Conservation (phyloP, 1,140 invertebrate genomes). For the Prorops nasuta region DNA sequence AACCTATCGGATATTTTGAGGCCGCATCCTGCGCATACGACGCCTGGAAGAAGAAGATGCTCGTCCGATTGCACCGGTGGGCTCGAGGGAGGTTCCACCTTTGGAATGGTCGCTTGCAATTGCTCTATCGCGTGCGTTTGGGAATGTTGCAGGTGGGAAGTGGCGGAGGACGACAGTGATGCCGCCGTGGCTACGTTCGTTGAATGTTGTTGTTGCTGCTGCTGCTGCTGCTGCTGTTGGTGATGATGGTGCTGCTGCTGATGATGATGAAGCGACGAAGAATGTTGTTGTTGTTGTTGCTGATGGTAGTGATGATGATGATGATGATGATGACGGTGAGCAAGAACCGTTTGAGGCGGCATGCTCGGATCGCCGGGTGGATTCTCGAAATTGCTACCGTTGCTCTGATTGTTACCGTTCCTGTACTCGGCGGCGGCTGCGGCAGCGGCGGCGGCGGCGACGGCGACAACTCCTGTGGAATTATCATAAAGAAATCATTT, state of each 20-base stretch:
- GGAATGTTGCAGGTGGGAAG: conserved; percentile 30
- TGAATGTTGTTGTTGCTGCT: too few species aligned
- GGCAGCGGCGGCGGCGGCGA: too few species aligned
- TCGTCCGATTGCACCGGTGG: conserved; percentile 54
- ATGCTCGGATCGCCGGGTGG: conserved; percentile 43
- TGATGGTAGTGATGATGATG: conserved; percentile 38
- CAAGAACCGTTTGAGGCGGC: conserved; percentile 40
- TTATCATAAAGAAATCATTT: too few species aligned
- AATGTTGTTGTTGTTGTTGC: conserved; percentile 30
- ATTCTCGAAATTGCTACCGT: conserved; percentile 43
- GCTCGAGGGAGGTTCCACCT: conserved; percentile 58
- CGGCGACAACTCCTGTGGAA: too few species aligned
- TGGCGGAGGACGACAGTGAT: too few species aligned
- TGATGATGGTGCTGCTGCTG: conserved; percentile 26
- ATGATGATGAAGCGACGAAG: too few species aligned
- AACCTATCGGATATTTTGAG: conserved; percentile 81
- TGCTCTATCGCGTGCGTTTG: conserved; percentile 34
- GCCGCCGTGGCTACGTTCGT: too few species aligned
- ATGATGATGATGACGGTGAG: conserved; percentile 36
- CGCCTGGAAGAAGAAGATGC: conserved; percentile 44
- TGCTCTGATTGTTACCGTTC: conserved; percentile 33
- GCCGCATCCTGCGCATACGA: conserved; percentile 83
- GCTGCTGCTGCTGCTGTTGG: too few species aligned
- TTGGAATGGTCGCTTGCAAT: conserved; percentile 55
- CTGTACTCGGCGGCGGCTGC: conserved; percentile 40